Evolutionary conservation across 2,113 vertebrate species (phyloP).

Genomic region (Riparia riparia): DNA sequence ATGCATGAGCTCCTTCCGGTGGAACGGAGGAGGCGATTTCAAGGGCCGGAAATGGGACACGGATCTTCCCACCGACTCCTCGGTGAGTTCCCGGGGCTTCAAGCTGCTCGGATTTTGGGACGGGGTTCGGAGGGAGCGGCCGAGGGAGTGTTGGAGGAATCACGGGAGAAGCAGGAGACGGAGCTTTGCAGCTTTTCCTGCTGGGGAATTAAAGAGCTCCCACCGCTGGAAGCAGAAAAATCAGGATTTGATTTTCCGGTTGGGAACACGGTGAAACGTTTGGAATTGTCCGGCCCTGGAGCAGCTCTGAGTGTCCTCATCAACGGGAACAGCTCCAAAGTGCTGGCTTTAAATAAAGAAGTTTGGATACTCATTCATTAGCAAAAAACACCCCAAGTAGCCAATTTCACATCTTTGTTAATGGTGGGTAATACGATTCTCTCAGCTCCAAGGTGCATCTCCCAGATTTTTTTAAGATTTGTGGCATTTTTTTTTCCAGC

Average conservation of each 20-base stretch:
- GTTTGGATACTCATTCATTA: background rate
- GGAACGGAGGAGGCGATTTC: conserved; percentile 92
- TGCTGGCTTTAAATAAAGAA: background rate
- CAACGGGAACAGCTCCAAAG: background rate
- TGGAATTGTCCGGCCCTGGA: background rate
- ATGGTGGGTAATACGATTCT: background rate
- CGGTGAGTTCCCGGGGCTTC: conserved; percentile 74
- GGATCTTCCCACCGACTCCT: conserved; percentile 91
- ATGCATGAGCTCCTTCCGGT: conserved; percentile 96
- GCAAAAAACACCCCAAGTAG: rapidly evolving
- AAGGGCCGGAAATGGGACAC: conserved; percentile 96
- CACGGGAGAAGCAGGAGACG: rapidly evolving
- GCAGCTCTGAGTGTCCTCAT: background rate
- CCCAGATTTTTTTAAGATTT: background rate
- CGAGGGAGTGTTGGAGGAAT: too few relatives aligned
- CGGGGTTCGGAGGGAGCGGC: rapidly evolving
- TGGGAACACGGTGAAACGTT: background rate
- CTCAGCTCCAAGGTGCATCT: background rate
- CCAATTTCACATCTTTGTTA: background rate
- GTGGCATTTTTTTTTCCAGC: background rate
- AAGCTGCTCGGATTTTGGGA: rapidly evolving
- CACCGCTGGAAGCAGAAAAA: background rate
- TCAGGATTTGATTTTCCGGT: background rate
- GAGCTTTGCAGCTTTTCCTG: background rate
- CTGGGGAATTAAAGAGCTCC: background rate